These are phyloP conservation scores for Excalfactoria chinensis DNA, from an alignment of 2,113 vertebrate genomes.

Conservation along the genomic window DNA sequence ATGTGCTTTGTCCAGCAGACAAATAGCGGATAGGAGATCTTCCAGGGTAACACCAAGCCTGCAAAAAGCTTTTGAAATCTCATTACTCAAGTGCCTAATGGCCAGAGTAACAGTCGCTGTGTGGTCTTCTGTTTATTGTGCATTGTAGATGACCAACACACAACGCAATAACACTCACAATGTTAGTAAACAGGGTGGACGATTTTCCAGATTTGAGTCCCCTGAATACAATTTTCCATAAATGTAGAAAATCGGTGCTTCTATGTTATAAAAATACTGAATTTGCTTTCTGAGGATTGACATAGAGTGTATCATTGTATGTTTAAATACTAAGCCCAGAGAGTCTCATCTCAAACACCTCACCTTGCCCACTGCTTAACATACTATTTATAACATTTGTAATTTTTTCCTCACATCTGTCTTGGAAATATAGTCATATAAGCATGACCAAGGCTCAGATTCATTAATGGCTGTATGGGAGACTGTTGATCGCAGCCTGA, in stretches of 20 bases:
- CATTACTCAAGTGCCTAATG: slow-evolving; percentile 32
- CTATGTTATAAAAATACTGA: not conserved
- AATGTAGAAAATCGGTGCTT: not conserved
- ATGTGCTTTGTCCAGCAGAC: not conserved
- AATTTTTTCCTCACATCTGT: not conserved
- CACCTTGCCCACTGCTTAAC: not conserved
- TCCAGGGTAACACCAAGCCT: not conserved
- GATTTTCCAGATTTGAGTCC: not conserved
- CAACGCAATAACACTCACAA: not conserved
- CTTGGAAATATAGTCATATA: not conserved
- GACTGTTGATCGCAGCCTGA: too few relatives aligned
- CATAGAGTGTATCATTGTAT: not conserved
- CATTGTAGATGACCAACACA: not conserved
- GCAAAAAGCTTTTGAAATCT: slow-evolving; percentile 40
- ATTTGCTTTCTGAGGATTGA: not conserved
- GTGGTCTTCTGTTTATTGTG: not conserved
- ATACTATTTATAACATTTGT: not conserved
- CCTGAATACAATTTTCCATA: not conserved
- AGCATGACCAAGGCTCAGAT: not conserved
- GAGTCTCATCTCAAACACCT: not conserved
- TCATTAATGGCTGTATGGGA: not conserved
- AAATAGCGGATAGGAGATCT: not conserved
- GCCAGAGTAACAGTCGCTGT: not conserved
- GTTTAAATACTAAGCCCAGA: not conserved
- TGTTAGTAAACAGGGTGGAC: not conserved